Evolutionary conservation across 2,888 invertebrate species (phyloP), one percentile per base, ranked within the genome.

Genomic region (Spodoptera littoralis): DNA sequence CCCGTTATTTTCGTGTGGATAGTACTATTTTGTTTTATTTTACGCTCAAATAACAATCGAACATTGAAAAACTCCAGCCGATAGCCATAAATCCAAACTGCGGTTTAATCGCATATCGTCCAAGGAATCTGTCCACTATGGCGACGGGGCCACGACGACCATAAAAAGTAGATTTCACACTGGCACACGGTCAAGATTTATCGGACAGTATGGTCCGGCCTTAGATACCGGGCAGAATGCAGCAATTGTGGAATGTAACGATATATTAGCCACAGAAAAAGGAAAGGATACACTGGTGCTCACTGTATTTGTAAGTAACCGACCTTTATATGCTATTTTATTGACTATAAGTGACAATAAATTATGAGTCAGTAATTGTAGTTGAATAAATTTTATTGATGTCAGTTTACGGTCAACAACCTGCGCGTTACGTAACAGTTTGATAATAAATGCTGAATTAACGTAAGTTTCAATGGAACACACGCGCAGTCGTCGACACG

Each of bases 101-200:
- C 81, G 83, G 79, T 83, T 84, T 87, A 85, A 87, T 83, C 79
- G 80, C 85, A 90, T 87, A 91, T 91, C 91, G 90, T 86, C 86
- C 88, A 89, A 88, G 90, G 90, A 86, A 92, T 91, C 87, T 86
- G 87, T 85, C 85, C 81, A 84, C 81, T 87, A 87, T 80, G 85
- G 87, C 83, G 76, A 80, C 73, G 73, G 74, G 73, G 74, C 61
- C 65, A 59, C 81, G 73, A 81, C 79, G 82, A 80, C 87, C 84
- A 89, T 90, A 92, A 91, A 92, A 91, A 91, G 88, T 91, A 85
- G 88, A 88, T 87, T 89, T 89, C 83, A 81, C 89, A 84, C 83
- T 84, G 85, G 81, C 84, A 80, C 85, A 88, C 84, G 86, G 84
- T 87, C 86, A 88, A 91, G 90, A 91, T 92, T 91, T 91, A 92